Base-by-base conservation (phyloP, 2,888 invertebrate genomes). In the Ormyrus pomaceus region DNA sequence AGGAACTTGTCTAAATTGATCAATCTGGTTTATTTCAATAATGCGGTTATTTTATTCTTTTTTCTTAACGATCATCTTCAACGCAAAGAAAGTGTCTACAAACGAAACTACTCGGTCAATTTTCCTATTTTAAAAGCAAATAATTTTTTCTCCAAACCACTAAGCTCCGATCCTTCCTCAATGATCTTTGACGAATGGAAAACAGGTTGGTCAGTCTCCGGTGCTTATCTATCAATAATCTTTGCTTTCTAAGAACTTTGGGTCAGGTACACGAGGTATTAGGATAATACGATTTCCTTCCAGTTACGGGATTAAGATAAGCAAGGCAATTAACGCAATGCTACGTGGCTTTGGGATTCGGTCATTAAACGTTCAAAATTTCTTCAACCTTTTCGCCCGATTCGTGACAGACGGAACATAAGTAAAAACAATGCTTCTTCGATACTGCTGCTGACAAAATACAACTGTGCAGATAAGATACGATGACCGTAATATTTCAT, bases 271-370 rank as follows among this genome's bases (percentile, higher is more conserved):
- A 71, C 48, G 58, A 50, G 66, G 71, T 56, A 80, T 80, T 80
- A 80, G 76, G 76, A 80, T 80, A 80, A 80, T 76, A 71, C 76
- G 75, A 80, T 80, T 71, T 76, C 56, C 76, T 61, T 53, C 46
- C 11, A 59, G 69, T 74, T 65, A 13, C 55, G 48, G 71, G 80
- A 71, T 76, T 80, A 72, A 80, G 76, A 76, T 80, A 76, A 71
- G 34, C 68, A 76, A 76, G 76, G 76, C 80, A 80, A 76, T 80
- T 80, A 80, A 68, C 62, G 71, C 56, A 72, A 71, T 59, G 71
- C 48, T 46, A 72, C 72, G 66, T 61, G 59, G 65, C 59, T 71
- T 80, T 76, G 7, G 34, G 9, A 61, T 13, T 46, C 65, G 5
- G 55, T 65, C 46, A 19, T 10, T 75, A 46, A 59, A 13, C 11